Conservation (phyloP, 2,113 vertebrate genomes). For the cattle (Bos taurus) region DNA sequence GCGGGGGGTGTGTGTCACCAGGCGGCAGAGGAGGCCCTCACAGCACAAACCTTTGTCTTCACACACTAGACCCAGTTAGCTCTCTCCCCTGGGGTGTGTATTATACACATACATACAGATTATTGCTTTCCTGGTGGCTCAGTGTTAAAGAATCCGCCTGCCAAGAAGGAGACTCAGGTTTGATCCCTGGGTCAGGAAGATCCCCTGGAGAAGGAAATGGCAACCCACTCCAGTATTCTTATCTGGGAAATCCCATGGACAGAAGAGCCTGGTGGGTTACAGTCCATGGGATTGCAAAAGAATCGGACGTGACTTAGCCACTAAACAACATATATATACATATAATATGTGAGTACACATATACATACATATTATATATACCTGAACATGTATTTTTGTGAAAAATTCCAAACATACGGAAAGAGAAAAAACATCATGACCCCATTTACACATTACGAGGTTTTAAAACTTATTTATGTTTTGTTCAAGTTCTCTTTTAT, state of each 20-base stretch:
- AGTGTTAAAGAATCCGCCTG: not conserved
- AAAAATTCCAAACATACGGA: not conserved
- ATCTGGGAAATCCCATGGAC: not conserved
- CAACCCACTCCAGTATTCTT: not conserved
- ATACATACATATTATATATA: not conserved
- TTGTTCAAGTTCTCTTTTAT: not conserved
- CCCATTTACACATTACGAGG: not conserved
- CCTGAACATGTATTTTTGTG: not conserved
- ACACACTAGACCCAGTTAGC: not conserved
- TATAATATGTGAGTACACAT: not conserved
- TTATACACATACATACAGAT: not conserved
- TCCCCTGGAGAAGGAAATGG: not conserved
- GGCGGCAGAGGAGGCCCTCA: not conserved
- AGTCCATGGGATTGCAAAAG: not conserved
- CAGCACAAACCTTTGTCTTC: not conserved
- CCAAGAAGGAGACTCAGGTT: not conserved
- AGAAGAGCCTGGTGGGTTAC: not conserved
- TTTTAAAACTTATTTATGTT: not conserved
- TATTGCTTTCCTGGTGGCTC: not conserved
- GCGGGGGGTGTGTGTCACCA: rapidly evolving
- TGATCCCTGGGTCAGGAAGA: not conserved
- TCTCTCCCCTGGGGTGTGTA: not conserved
- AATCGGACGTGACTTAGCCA: not conserved
- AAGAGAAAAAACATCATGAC: not conserved
- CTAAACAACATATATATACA: not conserved